These are phyloP conservation scores for Todiramphus saurophagus DNA, from an alignment of 2,113 vertebrate genomes.

Conservation along the genomic window DNA sequence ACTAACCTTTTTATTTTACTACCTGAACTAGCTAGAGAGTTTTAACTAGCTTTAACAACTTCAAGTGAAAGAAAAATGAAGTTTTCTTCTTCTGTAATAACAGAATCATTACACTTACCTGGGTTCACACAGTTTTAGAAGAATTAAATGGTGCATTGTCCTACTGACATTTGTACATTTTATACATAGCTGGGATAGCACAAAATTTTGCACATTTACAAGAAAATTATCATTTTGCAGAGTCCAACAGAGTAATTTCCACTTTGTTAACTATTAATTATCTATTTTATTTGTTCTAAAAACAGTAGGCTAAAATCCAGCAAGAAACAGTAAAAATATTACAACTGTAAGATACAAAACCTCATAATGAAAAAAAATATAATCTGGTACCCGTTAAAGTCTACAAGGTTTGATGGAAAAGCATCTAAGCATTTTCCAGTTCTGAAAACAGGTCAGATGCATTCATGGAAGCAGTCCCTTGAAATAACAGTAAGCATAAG, in stretches of 20 bases:
- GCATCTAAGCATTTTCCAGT: not conserved
- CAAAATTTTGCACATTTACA: not conserved
- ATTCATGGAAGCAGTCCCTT: not conserved
- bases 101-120: not conserved
- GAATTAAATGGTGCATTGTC: not conserved
- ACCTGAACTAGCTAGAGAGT: not conserved
- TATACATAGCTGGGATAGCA: not conserved
- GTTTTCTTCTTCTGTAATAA: not conserved
- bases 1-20: not conserved
- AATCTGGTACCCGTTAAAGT: not conserved
- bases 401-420: not conserved
- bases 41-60: not conserved
- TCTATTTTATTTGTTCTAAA: conserved; percentile 52
- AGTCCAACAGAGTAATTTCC: not conserved
- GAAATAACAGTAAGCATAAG: conserved; percentile 47
- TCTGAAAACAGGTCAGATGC: not conserved
- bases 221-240: not conserved
- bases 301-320: not conserved
- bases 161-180: not conserved
- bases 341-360: not conserved
- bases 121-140: not conserved
- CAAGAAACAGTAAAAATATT: not conserved
- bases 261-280: not conserved
- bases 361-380: not conserved
- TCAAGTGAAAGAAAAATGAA: not conserved